Conservation (phyloP, 2,113 vertebrate genomes). For the Rhinogobius similis region DNA sequence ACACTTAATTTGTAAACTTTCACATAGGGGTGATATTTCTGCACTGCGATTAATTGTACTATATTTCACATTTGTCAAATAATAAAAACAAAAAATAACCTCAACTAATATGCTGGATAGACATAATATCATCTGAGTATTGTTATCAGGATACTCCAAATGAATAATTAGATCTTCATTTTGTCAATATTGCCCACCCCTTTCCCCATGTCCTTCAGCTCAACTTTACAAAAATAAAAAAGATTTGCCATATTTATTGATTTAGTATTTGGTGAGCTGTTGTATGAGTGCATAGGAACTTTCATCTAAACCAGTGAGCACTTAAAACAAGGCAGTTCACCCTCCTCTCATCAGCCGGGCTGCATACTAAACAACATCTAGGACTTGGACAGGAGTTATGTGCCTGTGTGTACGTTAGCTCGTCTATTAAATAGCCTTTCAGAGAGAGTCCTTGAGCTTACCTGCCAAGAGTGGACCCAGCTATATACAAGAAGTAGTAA, state of each 20-base stretch:
- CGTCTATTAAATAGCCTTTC: slow-evolving; percentile 71
- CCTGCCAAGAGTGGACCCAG: slow-evolving; percentile 69
- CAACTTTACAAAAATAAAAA: too few species aligned
- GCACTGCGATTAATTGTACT: too few species aligned
- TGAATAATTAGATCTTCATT: too few species aligned
- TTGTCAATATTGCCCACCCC: too few species aligned
- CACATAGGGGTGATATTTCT: too few species aligned
- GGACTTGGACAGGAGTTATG: neutral
- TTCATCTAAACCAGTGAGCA: slow-evolving; percentile 40
- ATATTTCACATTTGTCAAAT: too few species aligned
- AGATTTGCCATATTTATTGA: slow-evolving; percentile 23
- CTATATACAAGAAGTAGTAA: slow-evolving; percentile 75
- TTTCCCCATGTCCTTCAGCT: too few species aligned
- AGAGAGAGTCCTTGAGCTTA: slow-evolving; percentile 76
- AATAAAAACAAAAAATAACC: too few species aligned
- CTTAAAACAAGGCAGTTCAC: slow-evolving; percentile 43
- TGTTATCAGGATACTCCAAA: too few species aligned
- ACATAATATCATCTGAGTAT: too few species aligned
- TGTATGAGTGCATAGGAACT: slow-evolving; percentile 10
- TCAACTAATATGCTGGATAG: too few species aligned
- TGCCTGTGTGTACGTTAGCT: slow-evolving; percentile 13
- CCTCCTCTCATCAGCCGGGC: slow-evolving; percentile 47
- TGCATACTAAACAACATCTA: slow-evolving; percentile 68
- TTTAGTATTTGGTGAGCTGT: slow-evolving; percentile 31
- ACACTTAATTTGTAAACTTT: too few species aligned